Base-by-base conservation (phyloP, 1,140 invertebrate species). In the Lepidostoma basale region DNA sequence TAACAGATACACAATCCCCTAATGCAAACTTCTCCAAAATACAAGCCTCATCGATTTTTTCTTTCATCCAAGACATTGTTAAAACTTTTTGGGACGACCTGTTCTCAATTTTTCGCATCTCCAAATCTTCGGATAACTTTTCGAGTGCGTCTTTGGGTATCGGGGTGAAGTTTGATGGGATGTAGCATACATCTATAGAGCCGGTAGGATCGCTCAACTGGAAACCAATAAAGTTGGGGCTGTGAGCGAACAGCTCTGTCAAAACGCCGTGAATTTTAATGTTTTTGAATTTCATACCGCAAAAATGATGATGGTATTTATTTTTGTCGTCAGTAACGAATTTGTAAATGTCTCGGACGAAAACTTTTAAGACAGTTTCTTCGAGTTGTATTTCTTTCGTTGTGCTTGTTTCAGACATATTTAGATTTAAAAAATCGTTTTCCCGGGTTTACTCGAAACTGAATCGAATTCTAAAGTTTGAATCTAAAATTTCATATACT, bases 211-310 rank as follows among this genome's bases (percentile, higher is more conserved):
- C 54, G n/a, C 30, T 39, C 10, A 59, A n/a, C 40, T 59, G 54
- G 14, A 59, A 39, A 9, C n/a, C 22, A 0, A 39, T n/a, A 30
- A 39, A 20, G 3, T 36, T 23, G 2, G 54, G 18, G 12, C n/a
- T 22, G 12, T 59, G 30, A 23, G 18, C 8, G 12, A 39, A 59
- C 14, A 59, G 18, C 22, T 59, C 30, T 23, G 54, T 59, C 18
- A 59, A 14, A 12, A 59, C 33, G n/a, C 54, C 54, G 33, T 59
- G 54, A 10, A 59, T 12, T 10, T 22, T 30, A 59, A 59, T 59
- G 4, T 8, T 23, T n/a, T 59, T 59, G 33, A 59, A 59, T 40
- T 40, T 59, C 54, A 59, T 59, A 20, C 54, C 54, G 22, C 33
- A 40, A 39, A 59, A 59, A 22, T 39, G 2, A 23, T 20, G 40